Evolutionary conservation across 2,113 vertebrate genomes (phyloP).

Genomic region (Alethe castanea): DNA sequence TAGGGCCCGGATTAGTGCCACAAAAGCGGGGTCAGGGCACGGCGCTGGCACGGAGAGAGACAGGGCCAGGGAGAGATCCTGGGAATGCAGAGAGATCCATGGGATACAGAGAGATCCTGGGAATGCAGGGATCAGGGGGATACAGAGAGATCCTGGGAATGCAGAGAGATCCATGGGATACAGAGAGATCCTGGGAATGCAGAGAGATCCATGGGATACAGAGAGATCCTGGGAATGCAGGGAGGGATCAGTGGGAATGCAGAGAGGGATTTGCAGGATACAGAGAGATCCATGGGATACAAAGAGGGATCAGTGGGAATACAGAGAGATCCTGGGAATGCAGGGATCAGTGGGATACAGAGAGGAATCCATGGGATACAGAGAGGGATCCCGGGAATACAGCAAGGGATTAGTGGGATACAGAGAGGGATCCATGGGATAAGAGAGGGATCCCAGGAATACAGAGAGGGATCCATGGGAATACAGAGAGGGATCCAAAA

Average conservation of each 20-base stretch:
- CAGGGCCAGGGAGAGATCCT: no score
- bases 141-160: not conserved
- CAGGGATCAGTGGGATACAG: not conserved
- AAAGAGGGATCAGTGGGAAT: no score
- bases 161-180: not conserved
- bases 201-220: not conserved
- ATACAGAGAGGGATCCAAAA: no score
- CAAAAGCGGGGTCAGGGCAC: not conserved
- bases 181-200: no score
- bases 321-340: no score
- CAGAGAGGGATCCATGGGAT: accelerated
- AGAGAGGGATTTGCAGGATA: not conserved
- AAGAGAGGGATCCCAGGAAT: not conserved
- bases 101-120: no score
- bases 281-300: not conserved
- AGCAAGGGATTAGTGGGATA: not conserved
- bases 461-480: not conserved
- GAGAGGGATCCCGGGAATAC: not conserved
- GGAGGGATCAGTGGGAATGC: not conserved
- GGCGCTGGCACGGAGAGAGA: not conserved
- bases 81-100: not conserved
- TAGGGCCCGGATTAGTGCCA: not conserved
- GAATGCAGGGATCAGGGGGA: no score
- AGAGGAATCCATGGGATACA: accelerated
- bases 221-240: no score